These are phyloP conservation scores for Patella caerulea DNA, from an alignment of 2,888 invertebrate species.

Conservation along the genomic window DNA sequence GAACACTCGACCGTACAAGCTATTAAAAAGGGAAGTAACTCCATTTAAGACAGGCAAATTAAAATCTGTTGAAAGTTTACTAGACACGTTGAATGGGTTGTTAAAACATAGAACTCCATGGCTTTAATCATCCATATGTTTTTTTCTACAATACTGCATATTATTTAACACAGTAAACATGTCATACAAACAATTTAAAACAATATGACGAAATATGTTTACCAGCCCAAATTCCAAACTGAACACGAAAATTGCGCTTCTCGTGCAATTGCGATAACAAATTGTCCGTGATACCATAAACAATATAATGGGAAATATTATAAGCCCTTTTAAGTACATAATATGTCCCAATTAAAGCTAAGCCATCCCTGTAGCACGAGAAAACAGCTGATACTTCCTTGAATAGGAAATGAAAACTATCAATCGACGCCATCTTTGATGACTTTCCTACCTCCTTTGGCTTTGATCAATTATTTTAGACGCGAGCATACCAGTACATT, in stretches of 20 bases:
- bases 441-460: neutral
- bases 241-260: slow-evolving; percentile 69
- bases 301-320: slow-evolving; percentile 32
- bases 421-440: slow-evolving; percentile 55
- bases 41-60: too few species aligned
- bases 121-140: too few species aligned
- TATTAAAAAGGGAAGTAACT: too few species aligned
- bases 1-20: too few species aligned
- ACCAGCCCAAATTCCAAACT: slow-evolving; percentile 92
- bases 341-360: slow-evolving; percentile 59
- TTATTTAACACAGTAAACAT: too few species aligned
- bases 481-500: too few species aligned
- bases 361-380: slow-evolving; percentile 50
- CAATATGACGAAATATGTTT: slow-evolving; percentile 67
- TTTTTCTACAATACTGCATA: too few species aligned
- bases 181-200: too few species aligned
- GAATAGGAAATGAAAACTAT: slow-evolving; percentile 61
- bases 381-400: slow-evolving; percentile 49
- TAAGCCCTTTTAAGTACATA: slow-evolving; percentile 54
- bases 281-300: slow-evolving; percentile 52
- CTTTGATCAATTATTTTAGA: too few species aligned
- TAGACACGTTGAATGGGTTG: too few species aligned
- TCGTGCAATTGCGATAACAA: slow-evolving; percentile 46
- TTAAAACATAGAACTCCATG: too few species aligned
- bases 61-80: too few species aligned